Base-by-base conservation (phyloP, 92 coral and sea anemone genomes). In the Micromussa lordhowensis region DNA sequence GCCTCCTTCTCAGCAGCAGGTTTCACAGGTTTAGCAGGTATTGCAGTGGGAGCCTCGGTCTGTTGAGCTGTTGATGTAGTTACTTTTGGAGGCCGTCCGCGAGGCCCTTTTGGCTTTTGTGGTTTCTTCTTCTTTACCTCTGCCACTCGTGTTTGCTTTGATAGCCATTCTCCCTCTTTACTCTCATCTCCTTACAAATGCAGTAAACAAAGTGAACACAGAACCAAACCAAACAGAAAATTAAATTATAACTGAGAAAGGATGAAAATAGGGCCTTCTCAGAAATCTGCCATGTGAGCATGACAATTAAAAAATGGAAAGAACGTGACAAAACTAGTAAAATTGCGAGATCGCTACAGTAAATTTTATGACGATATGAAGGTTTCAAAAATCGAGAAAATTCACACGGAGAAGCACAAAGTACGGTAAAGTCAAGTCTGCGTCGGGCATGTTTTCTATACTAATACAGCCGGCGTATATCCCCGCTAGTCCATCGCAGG, bases 61-160 rank as follows among this genome's bases (percentile, higher is more conserved):
- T 87, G 90, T 66, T 79, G 85, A 22, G 87, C 69, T 13, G 82
- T 85, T 18, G 86, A 40, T 6, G 80, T 63, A 19, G 88, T 88
- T 61, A 90, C 32, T 40, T 91, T 93, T 30, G 84, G 93, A 49
- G 89, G 85, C 24, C 94, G 85, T 30, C 94, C 94, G 48, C 95
- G 89, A 1, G 82, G 58, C 1, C 76, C 88, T 30, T 81, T 93
- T 32, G 93, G 44, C 54, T 87, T 93, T 79, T 90, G 89, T 64
- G 86, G 90, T 57, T 93, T 93, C 28, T 83, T 81, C 87, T 80
- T 90, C 83, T 81, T 89, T 9, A 49, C 57, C 38, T 90, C 90
- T 30, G 63, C 53, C 78, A 40, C 36, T 48, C 66, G 31, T 32
- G 55, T 77, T 86, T 86, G 63, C 77, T 86, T 87, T 10, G 68